phyloP scores from a whole-genome alignment of 2,888 invertebrate species.

The Chymomyza procnemis region DNA sequence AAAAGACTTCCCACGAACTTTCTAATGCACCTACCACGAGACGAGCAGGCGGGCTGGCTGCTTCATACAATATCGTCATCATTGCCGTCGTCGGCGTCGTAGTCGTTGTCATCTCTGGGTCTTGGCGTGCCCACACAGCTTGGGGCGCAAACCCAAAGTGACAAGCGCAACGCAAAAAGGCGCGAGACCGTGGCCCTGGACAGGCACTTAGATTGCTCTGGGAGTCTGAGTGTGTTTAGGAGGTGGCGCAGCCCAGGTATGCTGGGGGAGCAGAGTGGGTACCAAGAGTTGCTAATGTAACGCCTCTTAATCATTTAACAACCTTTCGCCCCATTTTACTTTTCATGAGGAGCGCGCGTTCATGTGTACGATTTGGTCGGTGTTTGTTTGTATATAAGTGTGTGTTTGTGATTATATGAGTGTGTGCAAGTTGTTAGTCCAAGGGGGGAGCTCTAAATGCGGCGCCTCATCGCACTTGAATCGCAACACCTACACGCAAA shows the following conservation, averaged over 20 bases:
- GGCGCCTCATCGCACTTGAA: neutral
- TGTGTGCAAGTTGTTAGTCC: conserved; percentile 25
- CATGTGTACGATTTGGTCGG: neutral
- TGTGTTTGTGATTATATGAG: neutral
- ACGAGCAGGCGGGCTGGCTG: neutral
- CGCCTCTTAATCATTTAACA: conserved; percentile 72
- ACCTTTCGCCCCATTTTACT: conserved; percentile 70
- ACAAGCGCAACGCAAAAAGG: neutral
- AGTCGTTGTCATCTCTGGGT: neutral
- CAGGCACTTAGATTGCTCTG: neutral
- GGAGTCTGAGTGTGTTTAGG: neutral
- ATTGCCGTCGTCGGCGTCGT: neutral
- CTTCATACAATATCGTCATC: neutral
- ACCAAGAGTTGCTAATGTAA: conserved; percentile 55
- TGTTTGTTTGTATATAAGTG: neutral
- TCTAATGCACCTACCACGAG: conserved; percentile 55
- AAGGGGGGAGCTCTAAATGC: conserved; percentile 13
- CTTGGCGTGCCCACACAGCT: neutral
- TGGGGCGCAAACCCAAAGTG: neutral
- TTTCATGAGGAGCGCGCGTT: conserved; percentile 32
- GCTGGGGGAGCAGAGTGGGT: neutral
- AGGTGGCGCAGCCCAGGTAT: neutral
- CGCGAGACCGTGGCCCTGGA: neutral
- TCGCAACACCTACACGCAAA: conserved; percentile 25
- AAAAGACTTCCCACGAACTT: conserved; percentile 71